Conservation (phyloP, 2,797 vertebrate genomes). For the Odontamblyopus rebecca region DNA sequence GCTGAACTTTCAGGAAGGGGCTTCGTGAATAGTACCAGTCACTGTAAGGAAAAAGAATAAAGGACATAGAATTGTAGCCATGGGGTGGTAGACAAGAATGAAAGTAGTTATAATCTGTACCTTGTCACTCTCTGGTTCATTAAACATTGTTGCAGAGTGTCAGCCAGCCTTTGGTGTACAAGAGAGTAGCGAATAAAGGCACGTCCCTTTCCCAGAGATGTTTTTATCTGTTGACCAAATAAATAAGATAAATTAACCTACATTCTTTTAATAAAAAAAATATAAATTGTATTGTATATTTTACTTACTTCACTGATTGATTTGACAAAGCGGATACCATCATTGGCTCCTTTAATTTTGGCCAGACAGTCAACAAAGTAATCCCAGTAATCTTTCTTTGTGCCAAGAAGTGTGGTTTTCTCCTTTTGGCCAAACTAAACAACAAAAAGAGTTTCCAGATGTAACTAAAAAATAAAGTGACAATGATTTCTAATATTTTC, state of each 20-base stretch:
- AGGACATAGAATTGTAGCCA: neutral
- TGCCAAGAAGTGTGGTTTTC: constrained; percentile 87
- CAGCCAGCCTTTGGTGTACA: constrained; percentile 92
- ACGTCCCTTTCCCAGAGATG: constrained; percentile 91
- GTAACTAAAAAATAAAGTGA: too few relatives aligned
- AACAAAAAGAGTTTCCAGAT: neutral
- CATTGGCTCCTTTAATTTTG: constrained; percentile 90
- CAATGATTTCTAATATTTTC: neutral
- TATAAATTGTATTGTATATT: neutral
- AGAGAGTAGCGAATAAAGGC: constrained; percentile 95
- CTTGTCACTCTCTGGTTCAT: constrained; percentile 93
- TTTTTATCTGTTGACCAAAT: constrained; percentile 82
- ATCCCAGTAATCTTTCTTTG: constrained; percentile 93
- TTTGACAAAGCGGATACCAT: constrained; percentile 93
- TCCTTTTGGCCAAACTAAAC: constrained; percentile 92
- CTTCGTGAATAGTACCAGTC: constrained; percentile 96
- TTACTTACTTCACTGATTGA: constrained; percentile 85
- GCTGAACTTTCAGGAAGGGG: constrained; percentile 89
- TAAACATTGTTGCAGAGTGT: constrained; percentile 94
- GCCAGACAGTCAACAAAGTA: constrained; percentile 90
- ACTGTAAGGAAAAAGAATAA: constrained; percentile 61
- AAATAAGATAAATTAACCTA: neutral
- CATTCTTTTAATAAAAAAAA: neutral
- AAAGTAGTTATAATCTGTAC: constrained; percentile 62
- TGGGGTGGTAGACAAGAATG: neutral